Percentiles rank a stretch among this genome's conserved stretches.
These are phyloP conservation scores for Orchesellides sinensis DNA, from an alignment of 2,888 invertebrate genomes.

Conservation along the genomic window DNA sequence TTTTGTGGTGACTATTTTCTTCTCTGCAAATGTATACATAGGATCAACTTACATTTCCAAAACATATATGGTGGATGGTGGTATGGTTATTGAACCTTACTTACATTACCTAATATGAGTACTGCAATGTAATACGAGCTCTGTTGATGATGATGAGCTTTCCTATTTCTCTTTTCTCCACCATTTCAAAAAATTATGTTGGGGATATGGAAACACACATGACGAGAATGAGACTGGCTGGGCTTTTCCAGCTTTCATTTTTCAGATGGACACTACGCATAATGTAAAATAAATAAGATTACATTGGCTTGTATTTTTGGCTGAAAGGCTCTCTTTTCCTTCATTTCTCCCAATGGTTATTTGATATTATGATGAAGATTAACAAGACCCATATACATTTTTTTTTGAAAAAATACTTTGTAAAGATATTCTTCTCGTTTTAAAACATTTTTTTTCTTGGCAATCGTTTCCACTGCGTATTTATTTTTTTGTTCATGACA, in stretches of 20 bases:
- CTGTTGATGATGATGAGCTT: background rate
- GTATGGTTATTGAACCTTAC: no score
- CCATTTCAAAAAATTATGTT: conserved; percentile 40
- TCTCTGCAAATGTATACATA: no score
- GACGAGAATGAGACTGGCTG: conserved; percentile 13
- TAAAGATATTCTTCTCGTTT: background rate
- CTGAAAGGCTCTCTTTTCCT: conserved; percentile 2
- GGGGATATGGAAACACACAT: background rate
- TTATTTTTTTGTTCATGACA: background rate
- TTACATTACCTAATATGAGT: background rate
- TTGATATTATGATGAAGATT: conserved; percentile 65
- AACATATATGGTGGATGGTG: no score
- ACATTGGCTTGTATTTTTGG: background rate
- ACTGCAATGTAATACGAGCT: background rate
- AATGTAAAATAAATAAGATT: background rate
- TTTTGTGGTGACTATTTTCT: conserved; percentile 1
- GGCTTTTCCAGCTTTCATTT: background rate
- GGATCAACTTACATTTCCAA: conserved; percentile 48
- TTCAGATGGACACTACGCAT: background rate
- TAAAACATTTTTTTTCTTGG: background rate
- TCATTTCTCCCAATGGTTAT: conserved; percentile 68
- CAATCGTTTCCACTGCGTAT: background rate
- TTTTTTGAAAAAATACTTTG: background rate
- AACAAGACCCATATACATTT: background rate
- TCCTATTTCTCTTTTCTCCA: conserved; percentile 6